phyloP scores from a whole-genome alignment of 2,888 invertebrate genomes.

The Mythimna vitellina region DNA sequence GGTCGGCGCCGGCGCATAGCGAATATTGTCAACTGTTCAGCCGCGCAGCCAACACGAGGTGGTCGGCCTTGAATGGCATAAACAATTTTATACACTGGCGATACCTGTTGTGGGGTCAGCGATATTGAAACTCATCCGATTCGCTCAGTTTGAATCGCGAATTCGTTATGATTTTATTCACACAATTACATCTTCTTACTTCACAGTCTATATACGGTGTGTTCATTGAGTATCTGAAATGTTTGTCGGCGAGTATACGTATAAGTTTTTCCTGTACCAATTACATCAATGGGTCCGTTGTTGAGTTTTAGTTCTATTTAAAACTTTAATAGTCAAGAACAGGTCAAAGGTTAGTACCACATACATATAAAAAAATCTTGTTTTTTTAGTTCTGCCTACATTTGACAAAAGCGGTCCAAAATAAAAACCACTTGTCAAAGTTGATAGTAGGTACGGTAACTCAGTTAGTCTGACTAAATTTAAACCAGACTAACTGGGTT shows the following conservation, averaged over 20 bases:
- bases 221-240: neutral
- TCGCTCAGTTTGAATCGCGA: conserved; percentile 45
- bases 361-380: too few relatives aligned
- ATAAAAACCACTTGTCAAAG: too few relatives aligned
- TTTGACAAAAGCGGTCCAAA: too few relatives aligned
- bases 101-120: conserved; percentile 74
- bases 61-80: conserved; percentile 79
- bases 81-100: conserved; percentile 69
- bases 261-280: conserved; percentile 15
- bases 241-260: neutral
- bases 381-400: too few relatives aligned
- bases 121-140: conserved; percentile 48
- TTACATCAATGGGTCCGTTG: neutral
- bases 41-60: conserved; percentile 73
- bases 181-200: neutral
- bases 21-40: conserved; percentile 80
- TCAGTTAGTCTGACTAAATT: neutral
- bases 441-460: neutral
- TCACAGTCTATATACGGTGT: neutral
- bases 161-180: conserved; percentile 36
- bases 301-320: neutral
- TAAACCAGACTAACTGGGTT: too few relatives aligned
- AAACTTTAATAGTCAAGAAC: neutral
- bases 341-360: neutral
- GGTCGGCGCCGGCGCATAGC: conserved; percentile 79